Base-by-base conservation (phyloP, 2,888 invertebrate species). In the Mesorhabditis sp. region DNA sequence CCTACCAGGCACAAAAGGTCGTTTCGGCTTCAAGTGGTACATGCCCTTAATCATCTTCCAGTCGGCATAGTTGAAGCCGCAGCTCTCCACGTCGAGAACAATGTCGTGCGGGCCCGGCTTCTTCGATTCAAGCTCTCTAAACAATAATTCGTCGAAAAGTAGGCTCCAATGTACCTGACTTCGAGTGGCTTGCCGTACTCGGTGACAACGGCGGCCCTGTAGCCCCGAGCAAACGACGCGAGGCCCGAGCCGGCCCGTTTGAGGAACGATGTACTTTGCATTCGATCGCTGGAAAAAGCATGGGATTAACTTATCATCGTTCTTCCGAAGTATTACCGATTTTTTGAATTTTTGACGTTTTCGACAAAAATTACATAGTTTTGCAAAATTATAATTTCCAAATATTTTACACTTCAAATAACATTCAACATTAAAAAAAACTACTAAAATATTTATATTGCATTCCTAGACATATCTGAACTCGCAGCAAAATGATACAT, bases 11-110 rank as follows among this genome's bases (percentile, higher is more conserved):
- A 90, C 86, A 81, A 90, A 89, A 0, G 91, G 91, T 63, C 89
- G 82, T 50, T 82, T 82, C 4, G 88, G 87, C 73, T 88, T 86
- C 4, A 83, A 84, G 62, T 87, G 87, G 72, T 89, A 87, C 61
- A 87, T 86, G 71, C 89, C 90, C 76, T 87, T 86, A 75, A 89
- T 88, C 73, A 89, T 87, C 62, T 89, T 84, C 62, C 89, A 86
- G 86, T 91, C 91, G 0, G 89, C 87, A 65, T 89, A 89, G 86
- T 91, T 91, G n/a, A 91, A 87, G 68, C 90, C 90, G 80, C 90
- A 90, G 75, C 89, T 89, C 76, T 90, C 88, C 0, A 91, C 90
- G 77, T 89, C 67, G n/a, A 76, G 66, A 4, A 76, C 62, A 45
- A 76, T 64, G 61, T 76, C 73, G n/a, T 70, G 50, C 64, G 70